These are phyloP conservation scores for Stenotaenia linearis DNA, from an alignment of 2,888 invertebrate genomes.

Conservation along the genomic window DNA sequence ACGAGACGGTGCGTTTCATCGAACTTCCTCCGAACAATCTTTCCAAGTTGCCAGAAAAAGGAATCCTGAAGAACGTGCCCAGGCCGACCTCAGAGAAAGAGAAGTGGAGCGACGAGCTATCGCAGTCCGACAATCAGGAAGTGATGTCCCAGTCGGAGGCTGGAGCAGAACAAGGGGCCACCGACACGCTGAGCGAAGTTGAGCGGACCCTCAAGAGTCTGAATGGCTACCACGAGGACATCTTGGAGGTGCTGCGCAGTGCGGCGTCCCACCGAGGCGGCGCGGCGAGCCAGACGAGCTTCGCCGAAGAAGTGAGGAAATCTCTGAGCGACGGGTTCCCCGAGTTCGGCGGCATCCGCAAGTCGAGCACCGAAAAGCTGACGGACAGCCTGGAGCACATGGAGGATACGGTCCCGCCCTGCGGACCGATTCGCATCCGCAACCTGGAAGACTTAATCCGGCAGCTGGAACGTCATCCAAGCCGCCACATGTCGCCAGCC, in stretches of 20 bases:
- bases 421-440: conserved; percentile 77
- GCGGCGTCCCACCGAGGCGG: conserved; percentile 56
- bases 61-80: conserved; percentile 68
- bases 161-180: conserved; percentile 42
- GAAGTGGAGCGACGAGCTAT: conserved; percentile 59
- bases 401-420: conserved; percentile 65
- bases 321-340: conserved; percentile 57
- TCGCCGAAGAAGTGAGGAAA: conserved; percentile 62
- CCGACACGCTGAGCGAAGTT: conserved; percentile 46
- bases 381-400: conserved; percentile 58
- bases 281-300: conserved; percentile 57
- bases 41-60: conserved; percentile 76
- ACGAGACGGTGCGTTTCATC: conserved; percentile 74
- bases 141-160: conserved; percentile 60
- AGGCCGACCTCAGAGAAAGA: conserved; percentile 68
- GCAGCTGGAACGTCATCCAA: conserved; percentile 51
- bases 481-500: conserved; percentile 78
- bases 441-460: conserved; percentile 85
- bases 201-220: conserved; percentile 81
- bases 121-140: conserved; percentile 65
- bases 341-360: conserved; percentile 40
- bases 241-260: conserved; percentile 78
- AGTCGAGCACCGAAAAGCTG: conserved; percentile 37
- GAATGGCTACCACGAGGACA: conserved; percentile 87
- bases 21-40: conserved; percentile 70